phyloP scores from a whole-genome alignment of 2,797 vertebrate species.

The Schizothorax lantsangensis region DNA sequence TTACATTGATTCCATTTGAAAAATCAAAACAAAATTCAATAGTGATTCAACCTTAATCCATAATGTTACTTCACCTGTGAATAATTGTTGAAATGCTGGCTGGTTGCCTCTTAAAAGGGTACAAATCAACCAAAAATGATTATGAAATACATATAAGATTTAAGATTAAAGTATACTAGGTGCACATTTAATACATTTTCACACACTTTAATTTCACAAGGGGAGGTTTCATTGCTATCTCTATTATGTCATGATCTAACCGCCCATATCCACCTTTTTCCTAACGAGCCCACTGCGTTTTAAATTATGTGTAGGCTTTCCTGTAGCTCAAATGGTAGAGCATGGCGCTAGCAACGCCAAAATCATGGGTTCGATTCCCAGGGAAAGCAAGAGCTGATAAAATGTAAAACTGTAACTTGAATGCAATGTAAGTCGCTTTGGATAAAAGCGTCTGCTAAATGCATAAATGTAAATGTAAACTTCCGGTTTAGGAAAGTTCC shows the following conservation, averaged over 20 bases:
- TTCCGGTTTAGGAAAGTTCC: no score
- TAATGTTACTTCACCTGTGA: neutral
- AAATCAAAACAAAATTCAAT: neutral
- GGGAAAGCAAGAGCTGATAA: no score
- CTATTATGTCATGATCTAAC: constrained; percentile 42
- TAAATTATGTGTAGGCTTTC: no score
- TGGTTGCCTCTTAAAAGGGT: neutral
- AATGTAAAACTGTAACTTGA: no score
- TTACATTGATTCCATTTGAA: neutral
- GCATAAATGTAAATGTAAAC: no score
- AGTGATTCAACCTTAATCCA: neutral
- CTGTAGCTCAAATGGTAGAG: no score
- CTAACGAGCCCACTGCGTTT: no score
- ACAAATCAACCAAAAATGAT: no score
- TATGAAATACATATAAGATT: neutral
- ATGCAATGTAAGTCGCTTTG: no score
- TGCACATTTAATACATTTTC: neutral
- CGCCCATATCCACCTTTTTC: constrained; percentile 4
- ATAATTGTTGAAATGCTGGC: neutral
- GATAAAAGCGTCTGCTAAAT: no score
- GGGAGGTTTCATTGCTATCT: constrained; percentile 3
- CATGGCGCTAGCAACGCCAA: no score
- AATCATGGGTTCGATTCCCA: no score
- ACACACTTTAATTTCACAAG: neutral
- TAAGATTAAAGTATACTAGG: neutral